Evolutionary conservation across 2,113 vertebrate genomes (phyloP), one percentile per base, ranked within the genome.

Genomic region (Phodopus roborovskii): DNA sequence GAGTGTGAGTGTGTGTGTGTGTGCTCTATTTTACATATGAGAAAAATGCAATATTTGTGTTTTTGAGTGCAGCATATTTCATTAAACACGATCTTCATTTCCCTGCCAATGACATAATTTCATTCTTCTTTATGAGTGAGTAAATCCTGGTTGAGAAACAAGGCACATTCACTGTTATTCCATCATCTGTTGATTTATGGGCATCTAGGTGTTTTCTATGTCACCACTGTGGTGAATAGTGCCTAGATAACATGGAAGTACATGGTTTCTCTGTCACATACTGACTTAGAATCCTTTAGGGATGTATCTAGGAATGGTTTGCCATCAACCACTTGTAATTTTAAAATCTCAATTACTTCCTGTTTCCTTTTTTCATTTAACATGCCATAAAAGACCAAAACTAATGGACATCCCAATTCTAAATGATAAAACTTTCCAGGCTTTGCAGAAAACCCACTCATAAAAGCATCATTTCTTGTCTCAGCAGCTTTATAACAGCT

Each of bases 291-390:
- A n/a, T 71, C 45, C 62, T 68, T 68, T 7, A 45, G 81, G 7
- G 9, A 64, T 66, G 64, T 28, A 64, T 45, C 64, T 19, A n/a
- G 48, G 3, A 71, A 56, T 87, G 20, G 48, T 17, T 26, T 53
- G 26, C 24, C 45, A 39, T 13, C 33, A 50, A 56, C 7, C 24
- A 30, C 48, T 73, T 71, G 53, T 58, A 58, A 53, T 58, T 42
- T 58, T 33, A 68, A 94, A 93, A 95, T 58, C 13, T 36, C 62
- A 82, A 42, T 85, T 70, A 45, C 15, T 70, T 19, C 48, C 13
- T 64, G 1, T 39, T 92, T 94, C 24, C 84, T 9, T 64, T 94
- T 64, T 68, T 97, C n/a, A 90, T 33, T 94, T 60, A 53, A 70
- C 66, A 56, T 66, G 17, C 70, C 17, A 45, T 62, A 68, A 87